A percentile compares a stretch with the other conserved stretches of the same genome.
Evolutionary conservation across 2,113 vertebrate species (phyloP).

Genomic region (Hippocampus zosterae): DNA sequence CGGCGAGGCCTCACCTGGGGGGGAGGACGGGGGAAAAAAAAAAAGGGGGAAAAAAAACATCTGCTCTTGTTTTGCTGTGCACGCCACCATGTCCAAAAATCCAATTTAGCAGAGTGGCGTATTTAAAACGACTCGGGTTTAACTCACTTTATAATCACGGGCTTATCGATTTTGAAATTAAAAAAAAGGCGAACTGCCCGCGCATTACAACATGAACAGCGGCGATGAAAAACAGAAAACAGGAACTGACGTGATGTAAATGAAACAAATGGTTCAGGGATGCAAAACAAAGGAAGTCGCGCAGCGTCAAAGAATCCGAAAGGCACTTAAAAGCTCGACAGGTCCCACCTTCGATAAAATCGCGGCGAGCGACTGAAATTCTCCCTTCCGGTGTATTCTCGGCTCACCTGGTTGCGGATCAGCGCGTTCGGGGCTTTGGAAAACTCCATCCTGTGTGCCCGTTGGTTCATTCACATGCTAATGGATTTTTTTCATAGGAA

Average conservation of each 20-base stretch:
- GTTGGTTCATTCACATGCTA: slow-evolving; percentile 70
- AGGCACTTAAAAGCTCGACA: neutral
- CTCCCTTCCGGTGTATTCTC: slow-evolving; percentile 41
- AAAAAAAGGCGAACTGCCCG: neutral
- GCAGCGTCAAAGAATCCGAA: neutral
- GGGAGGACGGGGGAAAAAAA: too few relatives aligned
- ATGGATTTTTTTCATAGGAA: slow-evolving; percentile 58
- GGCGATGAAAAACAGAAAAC: too few relatives aligned
- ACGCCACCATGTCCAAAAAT: slow-evolving; percentile 4
- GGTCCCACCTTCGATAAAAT: neutral
- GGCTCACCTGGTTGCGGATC: slow-evolving; percentile 62
- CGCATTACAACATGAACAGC: neutral
- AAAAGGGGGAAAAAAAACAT: neutral
- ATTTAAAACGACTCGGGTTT: neutral
- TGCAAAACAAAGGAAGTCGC: neutral
- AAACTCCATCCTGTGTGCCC: slow-evolving; percentile 47
- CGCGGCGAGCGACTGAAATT: neutral
- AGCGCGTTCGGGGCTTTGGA: slow-evolving; percentile 54
- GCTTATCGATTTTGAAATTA: neutral
- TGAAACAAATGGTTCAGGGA: neutral
- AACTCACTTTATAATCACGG: slow-evolving; percentile 1
- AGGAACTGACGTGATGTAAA: neutral
- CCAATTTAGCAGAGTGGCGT: slow-evolving; percentile 1
- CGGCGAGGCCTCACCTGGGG: neutral
- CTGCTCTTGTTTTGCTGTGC: neutral